phyloP scores from a whole-genome alignment of 2,113 vertebrate species.

The Equus przewalskii region DNA sequence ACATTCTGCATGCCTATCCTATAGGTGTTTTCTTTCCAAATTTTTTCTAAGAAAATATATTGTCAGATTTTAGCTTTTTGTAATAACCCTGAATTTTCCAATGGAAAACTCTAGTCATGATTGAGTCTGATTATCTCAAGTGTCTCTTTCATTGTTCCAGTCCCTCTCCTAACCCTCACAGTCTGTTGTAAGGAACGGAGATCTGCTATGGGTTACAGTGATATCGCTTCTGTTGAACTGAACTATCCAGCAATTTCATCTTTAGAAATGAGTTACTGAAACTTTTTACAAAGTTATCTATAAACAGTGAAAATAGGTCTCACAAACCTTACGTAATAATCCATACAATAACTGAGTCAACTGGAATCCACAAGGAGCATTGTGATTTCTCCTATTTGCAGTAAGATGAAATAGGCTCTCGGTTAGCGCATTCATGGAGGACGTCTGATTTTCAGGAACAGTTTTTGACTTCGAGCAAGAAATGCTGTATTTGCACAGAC shows the following conservation, averaged over 20 bases:
- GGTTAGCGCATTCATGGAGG: background rate
- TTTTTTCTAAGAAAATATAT: background rate
- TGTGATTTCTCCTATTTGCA: background rate
- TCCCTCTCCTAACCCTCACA: background rate
- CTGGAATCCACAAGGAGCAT: background rate
- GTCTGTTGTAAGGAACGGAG: background rate
- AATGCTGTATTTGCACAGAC: background rate
- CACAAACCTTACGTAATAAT: background rate
- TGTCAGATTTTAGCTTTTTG: background rate
- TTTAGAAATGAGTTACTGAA: background rate
- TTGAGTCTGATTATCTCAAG: background rate
- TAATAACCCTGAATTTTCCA: background rate
- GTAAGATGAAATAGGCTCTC: background rate
- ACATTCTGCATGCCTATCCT: rapidly evolving
- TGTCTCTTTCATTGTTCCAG: background rate
- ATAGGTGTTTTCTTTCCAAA: background rate
- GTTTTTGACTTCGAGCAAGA: background rate
- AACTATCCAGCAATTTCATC: background rate
- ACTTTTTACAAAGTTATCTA: background rate
- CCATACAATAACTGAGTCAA: background rate
- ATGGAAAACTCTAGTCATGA: background rate
- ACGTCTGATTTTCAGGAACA: background rate
- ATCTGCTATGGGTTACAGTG: background rate
- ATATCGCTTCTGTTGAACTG: background rate
- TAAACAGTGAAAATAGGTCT: background rate